Evolutionary conservation across 2,888 invertebrate genomes (phyloP).

Genomic region (Melanargia galathea): DNA sequence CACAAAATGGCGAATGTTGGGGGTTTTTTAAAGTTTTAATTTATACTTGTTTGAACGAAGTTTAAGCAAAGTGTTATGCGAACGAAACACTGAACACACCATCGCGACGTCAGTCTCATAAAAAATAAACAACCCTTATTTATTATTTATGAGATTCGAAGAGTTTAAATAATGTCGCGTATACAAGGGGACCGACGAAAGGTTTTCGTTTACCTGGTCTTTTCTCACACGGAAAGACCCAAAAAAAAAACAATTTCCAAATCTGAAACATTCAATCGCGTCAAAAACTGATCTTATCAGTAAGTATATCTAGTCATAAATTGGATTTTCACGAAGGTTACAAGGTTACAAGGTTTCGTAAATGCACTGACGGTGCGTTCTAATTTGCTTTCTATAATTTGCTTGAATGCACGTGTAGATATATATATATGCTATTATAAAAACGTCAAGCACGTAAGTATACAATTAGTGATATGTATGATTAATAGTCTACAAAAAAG

Average conservation of each 20-base stretch:
- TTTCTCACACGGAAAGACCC: not conserved
- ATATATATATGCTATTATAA: no score
- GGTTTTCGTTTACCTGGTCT: not conserved
- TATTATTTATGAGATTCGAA: slow-evolving; percentile 13
- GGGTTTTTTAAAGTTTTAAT: no score
- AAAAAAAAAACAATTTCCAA: slow-evolving; percentile 1
- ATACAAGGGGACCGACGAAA: not conserved
- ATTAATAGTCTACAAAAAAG: no score
- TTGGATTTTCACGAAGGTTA: not conserved
- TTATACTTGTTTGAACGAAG: slow-evolving; percentile 3
- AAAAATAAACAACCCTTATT: slow-evolving; percentile 12
- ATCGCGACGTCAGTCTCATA: not conserved
- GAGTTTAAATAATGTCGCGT: slow-evolving; percentile 11
- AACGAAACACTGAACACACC: not conserved
- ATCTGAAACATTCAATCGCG: not conserved
- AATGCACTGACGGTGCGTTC: no score
- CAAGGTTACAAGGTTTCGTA: not conserved
- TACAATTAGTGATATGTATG: no score
- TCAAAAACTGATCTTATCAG: no score
- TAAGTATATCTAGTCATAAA: not conserved
- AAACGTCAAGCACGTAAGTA: no score
- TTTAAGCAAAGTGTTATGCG: not conserved
- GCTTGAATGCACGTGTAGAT: no score
- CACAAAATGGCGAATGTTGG: no score
- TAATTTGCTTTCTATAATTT: no score